These are phyloP conservation scores for Syndactyla subalaris DNA, from an alignment of 2,797 vertebrate genomes.

Conservation along the genomic window DNA sequence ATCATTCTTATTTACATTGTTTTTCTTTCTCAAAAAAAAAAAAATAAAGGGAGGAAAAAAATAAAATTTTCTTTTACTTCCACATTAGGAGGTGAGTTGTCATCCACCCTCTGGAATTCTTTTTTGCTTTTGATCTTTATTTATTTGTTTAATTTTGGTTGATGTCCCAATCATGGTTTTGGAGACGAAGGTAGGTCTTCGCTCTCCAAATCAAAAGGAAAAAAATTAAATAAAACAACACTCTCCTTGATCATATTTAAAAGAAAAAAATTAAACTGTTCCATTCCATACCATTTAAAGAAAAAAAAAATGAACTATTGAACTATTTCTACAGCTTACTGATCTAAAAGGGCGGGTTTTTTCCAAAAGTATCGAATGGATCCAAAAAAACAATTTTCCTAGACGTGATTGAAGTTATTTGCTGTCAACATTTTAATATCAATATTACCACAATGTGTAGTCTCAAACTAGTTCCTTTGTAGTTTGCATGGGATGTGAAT, in stretches of 20 bases:
- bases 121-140: constrained; percentile 66
- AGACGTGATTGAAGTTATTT: constrained; percentile 75
- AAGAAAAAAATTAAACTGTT: constrained; percentile 46
- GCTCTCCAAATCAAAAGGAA: constrained; percentile 42
- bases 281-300: constrained; percentile 63
- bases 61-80: constrained; percentile 68
- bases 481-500: constrained; percentile 90
- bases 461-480: constrained; percentile 85
- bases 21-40: constrained; percentile 64
- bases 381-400: constrained; percentile 74
- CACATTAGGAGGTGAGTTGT: constrained; percentile 78
- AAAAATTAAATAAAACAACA: background rate
- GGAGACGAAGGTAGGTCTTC: constrained; percentile 57
- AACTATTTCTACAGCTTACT: constrained; percentile 44
- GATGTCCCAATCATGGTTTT: constrained; percentile 59
- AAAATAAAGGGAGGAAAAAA: constrained; percentile 41
- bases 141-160: constrained; percentile 65
- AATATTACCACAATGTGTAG: constrained; percentile 84
- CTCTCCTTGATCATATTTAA: constrained; percentile 23
- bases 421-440: constrained; percentile 82
- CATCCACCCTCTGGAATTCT: constrained; percentile 67
- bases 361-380: constrained; percentile 73
- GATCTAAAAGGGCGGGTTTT: constrained; percentile 47
- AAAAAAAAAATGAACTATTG: background rate
- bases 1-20: constrained; percentile 70